These are phyloP conservation scores for Hippocampus zosterae DNA, from an alignment of 2,113 vertebrate species.

Conservation along the genomic window DNA sequence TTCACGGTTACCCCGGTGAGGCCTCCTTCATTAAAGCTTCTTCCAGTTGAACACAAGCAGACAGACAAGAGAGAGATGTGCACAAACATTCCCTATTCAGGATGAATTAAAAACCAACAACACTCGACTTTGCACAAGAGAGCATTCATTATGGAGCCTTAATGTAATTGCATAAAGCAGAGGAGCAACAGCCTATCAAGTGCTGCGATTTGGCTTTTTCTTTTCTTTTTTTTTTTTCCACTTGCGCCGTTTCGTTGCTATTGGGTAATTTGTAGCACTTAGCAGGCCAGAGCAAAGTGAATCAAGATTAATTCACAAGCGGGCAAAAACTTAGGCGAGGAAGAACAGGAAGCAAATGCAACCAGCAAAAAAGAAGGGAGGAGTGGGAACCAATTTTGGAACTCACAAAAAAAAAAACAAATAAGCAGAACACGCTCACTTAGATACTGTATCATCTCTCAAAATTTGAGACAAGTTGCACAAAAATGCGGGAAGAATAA, in stretches of 20 bases:
- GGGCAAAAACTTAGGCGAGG: constrained; percentile 97
- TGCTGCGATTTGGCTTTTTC: constrained; percentile 92
- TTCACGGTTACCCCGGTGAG: constrained; percentile 90
- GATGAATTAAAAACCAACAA: constrained; percentile 98
- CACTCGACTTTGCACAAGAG: constrained; percentile 97
- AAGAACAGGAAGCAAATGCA: constrained; percentile 94
- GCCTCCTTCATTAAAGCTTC: constrained; percentile 90
- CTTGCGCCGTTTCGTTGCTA: constrained; percentile 97
- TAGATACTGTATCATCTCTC: too few species aligned
- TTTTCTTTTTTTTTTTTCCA: constrained; percentile 34
- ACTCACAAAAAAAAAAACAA: neutral
- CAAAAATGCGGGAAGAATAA: neutral
- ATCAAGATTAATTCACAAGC: constrained; percentile 99
- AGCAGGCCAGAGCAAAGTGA: constrained; percentile 99
- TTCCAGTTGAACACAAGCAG: constrained; percentile 48
- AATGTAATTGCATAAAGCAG: constrained; percentile 99
- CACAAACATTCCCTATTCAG: constrained; percentile 84
- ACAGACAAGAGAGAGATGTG: constrained; percentile 43
- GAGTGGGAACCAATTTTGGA: constrained; percentile 15
- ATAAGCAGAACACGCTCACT: neutral
- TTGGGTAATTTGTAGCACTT: constrained; percentile 99
- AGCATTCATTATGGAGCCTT: constrained; percentile 94
- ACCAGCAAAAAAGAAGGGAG: constrained; percentile 75
- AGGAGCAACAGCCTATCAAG: constrained; percentile 95
- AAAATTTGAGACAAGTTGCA: too few species aligned